Conservation (phyloP, 2,888 invertebrate genomes). For the Drosophila koepferae region DNA sequence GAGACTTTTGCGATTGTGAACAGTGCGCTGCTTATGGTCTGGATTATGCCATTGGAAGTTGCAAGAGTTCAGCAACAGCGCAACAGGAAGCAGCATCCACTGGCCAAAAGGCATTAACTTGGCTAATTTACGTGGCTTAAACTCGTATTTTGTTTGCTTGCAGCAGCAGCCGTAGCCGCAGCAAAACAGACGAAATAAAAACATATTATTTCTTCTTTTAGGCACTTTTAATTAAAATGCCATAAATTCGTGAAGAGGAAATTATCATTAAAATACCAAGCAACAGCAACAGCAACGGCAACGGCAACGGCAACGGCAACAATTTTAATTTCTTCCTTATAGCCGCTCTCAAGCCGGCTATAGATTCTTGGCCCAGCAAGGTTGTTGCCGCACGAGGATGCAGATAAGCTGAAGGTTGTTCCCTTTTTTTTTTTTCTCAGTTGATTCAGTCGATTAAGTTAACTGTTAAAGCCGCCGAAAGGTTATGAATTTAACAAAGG, state of each 20-base stretch:
- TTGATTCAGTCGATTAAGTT: background rate
- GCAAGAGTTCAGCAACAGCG: conserved; percentile 58
- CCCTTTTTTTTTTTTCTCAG: background rate
- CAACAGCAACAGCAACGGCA: conserved; percentile 36
- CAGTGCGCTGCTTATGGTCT: conserved; percentile 49
- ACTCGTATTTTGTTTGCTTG: conserved; percentile 60
- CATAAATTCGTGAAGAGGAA: conserved; percentile 77
- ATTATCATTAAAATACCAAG: conserved; percentile 76
- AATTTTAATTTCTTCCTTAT: conserved; percentile 64
- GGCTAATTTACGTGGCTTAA: conserved; percentile 70
- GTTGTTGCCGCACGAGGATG: conserved; percentile 24
- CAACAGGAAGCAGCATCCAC: conserved; percentile 61
- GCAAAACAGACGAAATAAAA: conserved; percentile 21
- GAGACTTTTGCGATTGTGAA: conserved; percentile 6
- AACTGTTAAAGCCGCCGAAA: background rate
- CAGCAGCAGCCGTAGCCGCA: background rate
- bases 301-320: conserved; percentile 27
- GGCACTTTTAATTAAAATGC: conserved; percentile 76
- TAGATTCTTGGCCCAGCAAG: conserved; percentile 36
- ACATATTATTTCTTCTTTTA: conserved; percentile 46
- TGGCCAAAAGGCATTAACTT: conserved; percentile 54
- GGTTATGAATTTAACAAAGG: conserved; percentile 10
- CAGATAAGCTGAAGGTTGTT: conserved; percentile 44
- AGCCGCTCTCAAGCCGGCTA: conserved; percentile 13
- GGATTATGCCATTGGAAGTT: conserved; percentile 70